A percentile compares a stretch with the other conserved stretches of the same genome.
These are phyloP conservation scores for Drosophila gunungcola DNA, from an alignment of 1,140 invertebrate genomes.

Conservation along the genomic window DNA sequence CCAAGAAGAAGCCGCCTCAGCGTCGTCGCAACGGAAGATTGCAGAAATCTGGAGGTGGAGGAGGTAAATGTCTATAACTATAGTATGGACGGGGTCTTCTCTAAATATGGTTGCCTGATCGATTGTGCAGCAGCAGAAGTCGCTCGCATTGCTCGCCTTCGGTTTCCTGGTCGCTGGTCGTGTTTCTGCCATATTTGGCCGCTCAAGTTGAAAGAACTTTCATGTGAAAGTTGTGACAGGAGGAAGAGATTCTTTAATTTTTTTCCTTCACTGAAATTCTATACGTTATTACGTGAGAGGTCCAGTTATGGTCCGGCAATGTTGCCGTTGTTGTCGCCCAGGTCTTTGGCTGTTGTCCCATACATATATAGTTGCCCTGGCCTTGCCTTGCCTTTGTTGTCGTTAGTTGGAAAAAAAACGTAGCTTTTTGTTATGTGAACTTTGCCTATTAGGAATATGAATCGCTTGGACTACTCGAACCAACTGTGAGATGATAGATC, in stretches of 20 bases:
- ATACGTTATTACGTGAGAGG: constrained; percentile 82
- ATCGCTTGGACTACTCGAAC: constrained; percentile 2
- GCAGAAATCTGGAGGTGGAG: constrained; percentile 48
- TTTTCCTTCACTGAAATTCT: constrained; percentile 65
- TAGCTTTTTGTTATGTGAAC: constrained; percentile 59
- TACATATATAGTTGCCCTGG: constrained; percentile 26
- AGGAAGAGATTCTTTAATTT: constrained; percentile 70
- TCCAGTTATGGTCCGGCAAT: constrained; percentile 78
- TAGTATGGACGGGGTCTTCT: constrained; percentile 44
- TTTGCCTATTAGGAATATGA: constrained; percentile 71
- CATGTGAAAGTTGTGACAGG: constrained; percentile 83
- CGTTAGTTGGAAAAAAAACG: constrained; percentile 18
- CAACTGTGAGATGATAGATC: constrained; percentile 10
- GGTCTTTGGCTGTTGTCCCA: constrained; percentile 18
- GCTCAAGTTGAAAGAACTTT: constrained; percentile 83
- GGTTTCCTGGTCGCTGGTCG: constrained; percentile 63
- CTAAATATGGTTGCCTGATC: constrained; percentile 78
- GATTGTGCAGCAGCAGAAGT: constrained; percentile 63
- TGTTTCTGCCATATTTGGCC: constrained; percentile 77
- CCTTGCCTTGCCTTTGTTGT: constrained; percentile 34
- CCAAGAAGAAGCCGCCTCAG: constrained; percentile 58
- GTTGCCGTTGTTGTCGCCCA: constrained; percentile 33
- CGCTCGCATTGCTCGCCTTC: constrained; percentile 53
- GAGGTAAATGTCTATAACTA: constrained; percentile 54
- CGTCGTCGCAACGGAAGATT: constrained; percentile 73